These are phyloP conservation scores for Xanthorhoe designata DNA, from an alignment of 2,888 invertebrate genomes.

Conservation along the genomic window DNA sequence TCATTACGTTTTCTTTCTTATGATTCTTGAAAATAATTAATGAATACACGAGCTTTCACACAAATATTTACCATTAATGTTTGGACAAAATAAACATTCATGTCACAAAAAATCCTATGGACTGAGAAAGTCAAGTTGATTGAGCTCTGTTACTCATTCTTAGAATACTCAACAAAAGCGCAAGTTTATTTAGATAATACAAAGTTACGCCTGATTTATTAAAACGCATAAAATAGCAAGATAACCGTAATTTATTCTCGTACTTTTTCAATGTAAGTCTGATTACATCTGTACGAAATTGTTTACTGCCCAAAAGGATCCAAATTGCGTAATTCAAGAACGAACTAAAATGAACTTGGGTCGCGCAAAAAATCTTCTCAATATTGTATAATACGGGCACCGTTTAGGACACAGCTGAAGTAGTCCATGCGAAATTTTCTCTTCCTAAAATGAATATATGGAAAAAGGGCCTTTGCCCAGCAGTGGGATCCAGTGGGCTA, in stretches of 20 bases:
- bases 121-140: neutral
- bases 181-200: constrained; percentile 24
- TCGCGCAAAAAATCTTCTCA: constrained; percentile 34
- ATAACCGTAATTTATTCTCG: constrained; percentile 38
- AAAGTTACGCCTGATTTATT: constrained; percentile 37
- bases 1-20: too few species aligned
- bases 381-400: constrained; percentile 32
- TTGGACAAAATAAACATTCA: too few species aligned
- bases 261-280: constrained; percentile 46
- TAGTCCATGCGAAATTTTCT: neutral
- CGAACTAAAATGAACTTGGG: constrained; percentile 42
- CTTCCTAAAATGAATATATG: too few species aligned
- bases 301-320: constrained; percentile 38
- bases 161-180: constrained; percentile 16
- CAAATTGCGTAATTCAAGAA: constrained; percentile 39
- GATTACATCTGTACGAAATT: constrained; percentile 45
- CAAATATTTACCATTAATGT: too few species aligned
- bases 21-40: neutral
- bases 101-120: neutral
- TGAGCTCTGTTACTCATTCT: neutral
- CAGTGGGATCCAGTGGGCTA: too few species aligned
- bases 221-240: constrained; percentile 38
- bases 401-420: constrained; percentile 10
- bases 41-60: too few species aligned
- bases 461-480: too few species aligned